Base-by-base conservation (phyloP, 2,797 vertebrate genomes). In the Danio jaintianensis region DNA sequence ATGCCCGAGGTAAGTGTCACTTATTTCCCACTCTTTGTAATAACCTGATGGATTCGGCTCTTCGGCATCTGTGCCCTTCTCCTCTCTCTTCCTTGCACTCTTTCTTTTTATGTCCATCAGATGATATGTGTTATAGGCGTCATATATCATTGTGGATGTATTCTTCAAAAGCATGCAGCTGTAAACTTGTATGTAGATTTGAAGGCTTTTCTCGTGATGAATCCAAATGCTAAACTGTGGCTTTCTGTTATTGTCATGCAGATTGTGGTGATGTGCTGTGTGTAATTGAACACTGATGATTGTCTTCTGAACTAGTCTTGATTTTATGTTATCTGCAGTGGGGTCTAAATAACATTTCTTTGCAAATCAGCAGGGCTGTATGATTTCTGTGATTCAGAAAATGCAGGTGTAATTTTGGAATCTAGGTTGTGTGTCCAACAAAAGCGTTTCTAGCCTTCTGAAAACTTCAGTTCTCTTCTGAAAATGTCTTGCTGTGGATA, bases 1-100 rank as follows among this genome's bases (percentile, higher is more conserved):
- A 99, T 81, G 98, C 98, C 0, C 93, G 96, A 96, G 98, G 98
- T 98, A 89, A 92, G 96, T 93, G 70, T 75, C 40, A 61, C 36
- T 47, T 80, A 78, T 50, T 55, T 20, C 78, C 68, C 16, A 36
- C 58, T 61, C 38, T 80, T 84, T 81, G 20, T 47, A 42, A 55
- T 79, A 66, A 16, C 62, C 50, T 59, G 63, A 61, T 45, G 42
- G 36, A 5, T 61, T 72, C 56, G 58, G 47, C 71, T 78, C 67
- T 73, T 18, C 55, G 43, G 43, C 55, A 75, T 71, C 79, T 82
- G 45, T 43, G 22, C 58, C 8, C 77, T 74, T 8, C 42, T 70
- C 40, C 7, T 71, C 4, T 12, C n/a, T 45, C 22, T 18, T 29
- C n/a, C 16, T 1, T 63, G n/a, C 43, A 69, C 11, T 22, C 56